These are phyloP conservation scores for Drosophila flavopinicola DNA, from an alignment of 2,888 invertebrate species.

Conservation along the genomic window DNA sequence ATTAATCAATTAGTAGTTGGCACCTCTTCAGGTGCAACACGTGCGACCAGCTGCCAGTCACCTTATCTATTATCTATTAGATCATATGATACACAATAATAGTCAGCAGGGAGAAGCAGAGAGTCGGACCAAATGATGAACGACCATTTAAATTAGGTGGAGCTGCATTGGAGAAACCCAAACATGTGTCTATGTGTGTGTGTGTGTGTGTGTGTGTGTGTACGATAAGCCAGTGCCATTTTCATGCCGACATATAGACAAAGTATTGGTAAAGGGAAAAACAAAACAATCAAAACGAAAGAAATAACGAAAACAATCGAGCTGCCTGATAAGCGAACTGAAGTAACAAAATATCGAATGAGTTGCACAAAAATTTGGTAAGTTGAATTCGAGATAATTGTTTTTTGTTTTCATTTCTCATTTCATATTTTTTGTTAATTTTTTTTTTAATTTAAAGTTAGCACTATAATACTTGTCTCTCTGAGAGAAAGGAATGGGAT, in stretches of 20 bases:
- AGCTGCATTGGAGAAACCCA: constrained; percentile 18
- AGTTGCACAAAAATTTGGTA: constrained; percentile 6
- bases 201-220: constrained; percentile 5
- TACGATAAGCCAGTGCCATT: constrained; percentile 36
- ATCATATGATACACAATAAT: constrained; percentile 27
- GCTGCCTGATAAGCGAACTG: constrained; percentile 6
- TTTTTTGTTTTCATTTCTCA: constrained; percentile 6
- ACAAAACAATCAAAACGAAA: neutral
- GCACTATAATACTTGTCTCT: constrained; percentile 50
- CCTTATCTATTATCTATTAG: constrained; percentile 29
- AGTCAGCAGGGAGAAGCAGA: constrained; percentile 3
- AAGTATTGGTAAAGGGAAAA: neutral
- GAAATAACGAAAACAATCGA: neutral
- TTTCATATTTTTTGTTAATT: constrained; percentile 5
- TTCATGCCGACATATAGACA: neutral
- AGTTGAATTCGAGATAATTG: no score
- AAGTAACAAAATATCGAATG: constrained; percentile 3
- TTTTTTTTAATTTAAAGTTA: constrained; percentile 25
- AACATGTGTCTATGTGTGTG: neutral
- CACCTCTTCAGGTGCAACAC: constrained; percentile 13
- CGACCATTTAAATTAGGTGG: constrained; percentile 41
- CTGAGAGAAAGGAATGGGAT: constrained; percentile 18
- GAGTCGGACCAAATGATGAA: constrained; percentile 2
- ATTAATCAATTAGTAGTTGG: constrained; percentile 2
- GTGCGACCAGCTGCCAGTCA: constrained; percentile 26